Evolutionary conservation across 2,888 invertebrate species (phyloP), one percentile per base, ranked within the genome.

Genomic region (Nemoura dubitans): DNA sequence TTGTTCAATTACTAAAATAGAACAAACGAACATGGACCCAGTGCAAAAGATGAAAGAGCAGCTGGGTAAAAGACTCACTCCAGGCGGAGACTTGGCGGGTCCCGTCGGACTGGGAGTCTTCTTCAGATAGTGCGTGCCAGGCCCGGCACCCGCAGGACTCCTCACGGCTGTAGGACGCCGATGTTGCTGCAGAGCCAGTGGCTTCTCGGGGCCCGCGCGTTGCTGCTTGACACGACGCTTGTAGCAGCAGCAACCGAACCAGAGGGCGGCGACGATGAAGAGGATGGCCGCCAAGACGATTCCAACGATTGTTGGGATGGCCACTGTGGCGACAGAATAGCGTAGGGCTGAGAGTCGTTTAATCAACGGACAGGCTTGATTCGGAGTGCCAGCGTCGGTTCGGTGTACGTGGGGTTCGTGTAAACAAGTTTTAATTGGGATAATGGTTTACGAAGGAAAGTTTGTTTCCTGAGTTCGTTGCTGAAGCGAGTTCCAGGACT

Each of bases 91-190:
- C 88, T 94, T 93, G 43, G 92, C 92, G 5, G 76, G 28, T 16
- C 76, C 93, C 5, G 97, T 97, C 0, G 98, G 97, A 88, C 97
- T 97, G 0, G 98, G 97, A n/a, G 96, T 97, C 92, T 98, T 98
- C 93, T 97, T 97, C 91, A 98, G 92, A 92, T 97, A 97, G 91
- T 97, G 97, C 30, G 94, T 93, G n/a, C 90, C 90, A 6, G 90
- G 89, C 36, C 95, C 95, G 88, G 94, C 94, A 21, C 96, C 96
- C 86, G 96, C 96, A 0, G 97, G 97, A 88, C 97, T 97, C 89
- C 97, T 96, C 86, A 98, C 97, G 0, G 96, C 96, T 0, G 96
- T 96, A 5, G 96, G 96, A 89, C 95, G 94, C 0, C 95, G 93
- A 0, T 96, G 95, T 0, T 95, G 94, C 88, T 95, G 95, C 92